Percentiles rank a stretch among this genome's conserved stretches.
phyloP scores from a whole-genome alignment of 2,888 invertebrate species.

The Morpho helenor region DNA sequence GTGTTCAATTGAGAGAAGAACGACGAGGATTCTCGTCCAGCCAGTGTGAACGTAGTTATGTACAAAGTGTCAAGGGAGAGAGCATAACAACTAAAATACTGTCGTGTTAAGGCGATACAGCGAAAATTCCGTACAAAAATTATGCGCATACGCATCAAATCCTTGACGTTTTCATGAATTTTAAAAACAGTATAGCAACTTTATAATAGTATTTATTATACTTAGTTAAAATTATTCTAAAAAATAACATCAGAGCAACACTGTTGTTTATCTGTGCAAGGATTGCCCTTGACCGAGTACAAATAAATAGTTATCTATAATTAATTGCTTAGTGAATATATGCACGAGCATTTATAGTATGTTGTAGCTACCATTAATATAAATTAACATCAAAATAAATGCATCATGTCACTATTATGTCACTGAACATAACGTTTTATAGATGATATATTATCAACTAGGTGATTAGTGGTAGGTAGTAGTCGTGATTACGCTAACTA shows the following conservation, averaged over 20 bases:
- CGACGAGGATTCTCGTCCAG: conserved; percentile 39
- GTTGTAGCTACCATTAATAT: conserved; percentile 75
- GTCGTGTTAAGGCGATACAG: conserved; percentile 34
- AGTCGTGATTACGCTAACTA: conserved; percentile 75
- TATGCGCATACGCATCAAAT: conserved; percentile 13
- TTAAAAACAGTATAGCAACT: conserved; percentile 45
- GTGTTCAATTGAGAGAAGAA: conserved; percentile 40
- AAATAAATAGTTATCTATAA: conserved; percentile 72
- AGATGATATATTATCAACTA: conserved; percentile 45
- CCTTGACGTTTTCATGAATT: conserved; percentile 49
- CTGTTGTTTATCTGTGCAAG: conserved; percentile 32
- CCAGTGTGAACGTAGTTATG: conserved; percentile 48
- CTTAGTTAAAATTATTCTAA: conserved; percentile 58
- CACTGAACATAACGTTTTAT: conserved; percentile 62
- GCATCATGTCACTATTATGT: conserved; percentile 78
- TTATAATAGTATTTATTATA: conserved; percentile 19
- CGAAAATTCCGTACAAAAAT: conserved; percentile 6
- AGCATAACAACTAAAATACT: conserved; percentile 70
- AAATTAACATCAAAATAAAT: conserved; percentile 78
- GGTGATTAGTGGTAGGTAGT: conserved; percentile 64
- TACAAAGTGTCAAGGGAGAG: conserved; percentile 57
- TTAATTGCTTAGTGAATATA: conserved; percentile 66
- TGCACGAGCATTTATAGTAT: conserved; percentile 71
- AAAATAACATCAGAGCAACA: conserved; percentile 38
- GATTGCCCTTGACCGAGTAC: conserved; percentile 37